Base-by-base conservation (phyloP, 1,140 invertebrate genomes). In the Brachionus calyciflorus region DNA sequence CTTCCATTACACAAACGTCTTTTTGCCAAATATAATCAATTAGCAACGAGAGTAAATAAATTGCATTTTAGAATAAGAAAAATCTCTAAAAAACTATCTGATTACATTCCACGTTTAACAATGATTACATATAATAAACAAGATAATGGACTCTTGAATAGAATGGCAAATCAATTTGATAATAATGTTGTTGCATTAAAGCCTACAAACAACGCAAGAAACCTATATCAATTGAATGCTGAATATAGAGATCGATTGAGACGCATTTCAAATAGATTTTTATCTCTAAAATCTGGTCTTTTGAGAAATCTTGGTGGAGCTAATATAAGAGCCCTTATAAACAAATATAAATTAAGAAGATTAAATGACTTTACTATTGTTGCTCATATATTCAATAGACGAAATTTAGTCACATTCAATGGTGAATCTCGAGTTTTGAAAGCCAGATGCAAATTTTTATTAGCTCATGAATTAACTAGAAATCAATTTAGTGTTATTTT, bases 321-420 rank as follows among this genome's bases (percentile, higher is more conserved):
- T 3, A 40, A 21, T 55, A 24, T 73, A 10, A 51, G 51, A 55
- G 28, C 44, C 10, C 7, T 73, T 0, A 73, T 73, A 28, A 49
- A 73, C 40, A 73, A 73, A 73, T 73, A 73, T 14, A 73, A 73
- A 24, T 30, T 33, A 21, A 49, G 69, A 73, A 51, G 46, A 7
- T 7, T 51, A 1, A 37, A 17, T 9, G 46, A 73, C 3, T 73
- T 37, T 21, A 73, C 69, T 10, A 40, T 73, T 9, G 69, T 28
- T 30, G 69, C 30, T 9, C 46, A 49, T 17, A 26, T 73, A 10
- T 73, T 73, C 28, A 73, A 73, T 28, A 51, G 46, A 73, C 33
- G 69, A 49, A 73, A 51, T 26, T 37, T 73, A 12, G 37, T 73
- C 10, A 24, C 69, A 14, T 73, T 30, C n/a, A 41, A 73, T 21